Conservation (phyloP, 2,888 invertebrate species). For the Dryobota labecula region DNA sequence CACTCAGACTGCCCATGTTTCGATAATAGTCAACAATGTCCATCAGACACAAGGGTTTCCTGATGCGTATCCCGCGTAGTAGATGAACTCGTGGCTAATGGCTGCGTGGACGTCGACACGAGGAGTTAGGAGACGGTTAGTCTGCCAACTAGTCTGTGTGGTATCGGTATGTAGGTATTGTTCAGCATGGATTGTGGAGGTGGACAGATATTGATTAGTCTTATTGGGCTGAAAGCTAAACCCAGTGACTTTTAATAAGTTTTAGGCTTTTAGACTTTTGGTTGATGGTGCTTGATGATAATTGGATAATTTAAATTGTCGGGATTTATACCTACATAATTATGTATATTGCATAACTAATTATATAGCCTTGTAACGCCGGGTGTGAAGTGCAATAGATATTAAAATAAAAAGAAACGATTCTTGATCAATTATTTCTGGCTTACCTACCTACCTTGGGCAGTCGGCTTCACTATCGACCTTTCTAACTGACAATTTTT, state of each 20-base stretch:
- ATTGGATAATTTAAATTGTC: neutral
- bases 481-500: too few relatives aligned
- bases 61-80: conserved; percentile 36
- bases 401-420: neutral
- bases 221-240: neutral
- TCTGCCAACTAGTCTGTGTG: conserved; percentile 39
- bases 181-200: neutral
- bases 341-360: neutral
- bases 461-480: neutral
- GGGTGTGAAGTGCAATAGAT: neutral
- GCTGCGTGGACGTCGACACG: conserved; percentile 41
- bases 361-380: neutral
- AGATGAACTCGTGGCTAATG: conserved; percentile 32
- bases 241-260: neutral
- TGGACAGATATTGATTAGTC: neutral
- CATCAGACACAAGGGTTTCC: conserved; percentile 49
- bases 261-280: neutral
- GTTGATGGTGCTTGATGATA: neutral
- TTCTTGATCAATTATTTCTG: neutral
- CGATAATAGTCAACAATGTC: conserved; percentile 19
- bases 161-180: neutral
- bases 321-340: neutral
- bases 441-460: neutral
- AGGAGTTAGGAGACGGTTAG: conserved; percentile 14
- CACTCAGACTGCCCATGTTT: conserved; percentile 40